phyloP scores from a whole-genome alignment of 2,113 vertebrate genomes.

The Oryzias curvinotus region DNA sequence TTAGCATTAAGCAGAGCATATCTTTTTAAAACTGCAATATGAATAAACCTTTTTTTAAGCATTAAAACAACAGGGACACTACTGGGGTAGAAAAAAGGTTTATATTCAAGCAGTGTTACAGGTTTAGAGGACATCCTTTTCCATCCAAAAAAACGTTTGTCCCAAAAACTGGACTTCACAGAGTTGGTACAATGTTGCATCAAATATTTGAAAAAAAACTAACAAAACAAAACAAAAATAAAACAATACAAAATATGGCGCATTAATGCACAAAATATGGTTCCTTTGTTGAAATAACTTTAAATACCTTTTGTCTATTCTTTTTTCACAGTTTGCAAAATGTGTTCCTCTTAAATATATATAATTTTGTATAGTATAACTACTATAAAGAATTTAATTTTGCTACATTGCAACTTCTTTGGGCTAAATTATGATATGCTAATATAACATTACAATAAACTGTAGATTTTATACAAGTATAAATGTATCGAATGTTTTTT shows the following conservation, averaged over 20 bases:
- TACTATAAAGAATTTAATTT: conserved; percentile 38
- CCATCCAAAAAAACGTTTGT: conserved; percentile 50
- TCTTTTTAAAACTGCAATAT: too few relatives aligned
- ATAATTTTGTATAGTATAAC: conserved; percentile 12
- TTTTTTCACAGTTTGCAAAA: conserved; percentile 31
- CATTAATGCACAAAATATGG: conserved; percentile 53
- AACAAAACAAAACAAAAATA: conserved; percentile 34
- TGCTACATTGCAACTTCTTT: conserved; percentile 71
- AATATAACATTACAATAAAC: conserved; percentile 27
- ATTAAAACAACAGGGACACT: conserved; percentile 55
- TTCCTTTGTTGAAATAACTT: conserved; percentile 56
- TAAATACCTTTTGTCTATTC: conserved; percentile 43
- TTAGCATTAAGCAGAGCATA: conserved; percentile 27
- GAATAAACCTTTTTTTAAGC: conserved; percentile 10
- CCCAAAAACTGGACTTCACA: conserved; percentile 47
- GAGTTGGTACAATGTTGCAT: conserved; percentile 65
- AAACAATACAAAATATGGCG: conserved; percentile 59
- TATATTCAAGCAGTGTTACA: conserved; percentile 62
- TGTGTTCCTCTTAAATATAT: conserved; percentile 35
- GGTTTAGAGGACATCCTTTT: conserved; percentile 55
- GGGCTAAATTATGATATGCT: conserved; percentile 48
- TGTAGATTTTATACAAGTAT: neutral
- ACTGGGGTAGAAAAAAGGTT: conserved; percentile 48
- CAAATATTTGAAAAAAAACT: conserved; percentile 50
- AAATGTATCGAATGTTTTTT: too few relatives aligned